Percentiles rank a stretch among this genome's conserved stretches.
Evolutionary conservation across 2,888 invertebrate species (phyloP).

Genomic region (Polydrusus tereticollis): DNA sequence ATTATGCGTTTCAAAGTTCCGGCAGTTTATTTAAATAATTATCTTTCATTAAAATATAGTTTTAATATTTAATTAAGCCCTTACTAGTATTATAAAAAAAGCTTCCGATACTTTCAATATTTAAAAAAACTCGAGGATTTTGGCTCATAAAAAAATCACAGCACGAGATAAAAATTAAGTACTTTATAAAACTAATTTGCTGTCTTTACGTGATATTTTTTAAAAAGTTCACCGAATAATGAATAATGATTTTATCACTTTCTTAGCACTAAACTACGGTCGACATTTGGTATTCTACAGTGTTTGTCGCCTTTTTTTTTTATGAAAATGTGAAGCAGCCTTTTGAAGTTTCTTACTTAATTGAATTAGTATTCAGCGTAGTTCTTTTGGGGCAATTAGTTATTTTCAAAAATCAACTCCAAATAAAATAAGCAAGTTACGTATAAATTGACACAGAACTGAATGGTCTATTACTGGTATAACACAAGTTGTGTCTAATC

Average conservation of each 20-base stretch:
- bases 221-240: neutral
- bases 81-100: no score
- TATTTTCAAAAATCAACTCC: neutral
- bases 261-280: neutral
- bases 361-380: neutral
- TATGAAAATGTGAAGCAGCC: neutral
- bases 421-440: constrained; percentile 1
- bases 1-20: no score
- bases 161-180: neutral
- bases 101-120: neutral
- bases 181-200: constrained; percentile 1
- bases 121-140: no score
- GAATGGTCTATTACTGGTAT: no score
- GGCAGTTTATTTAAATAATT: no score
- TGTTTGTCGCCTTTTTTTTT: neutral
- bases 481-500: no score
- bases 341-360: constrained; percentile 2
- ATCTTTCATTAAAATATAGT: no score
- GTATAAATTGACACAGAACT: no score
- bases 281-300: neutral
- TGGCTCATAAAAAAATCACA: neutral
- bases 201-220: neutral
- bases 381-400: neutral
- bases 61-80: no score
- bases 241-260: neutral